A percentile compares a stretch with the other conserved stretches of the same genome.
Conservation (phyloP, 2,888 invertebrate species). For the Campopleginae sp. region DNA sequence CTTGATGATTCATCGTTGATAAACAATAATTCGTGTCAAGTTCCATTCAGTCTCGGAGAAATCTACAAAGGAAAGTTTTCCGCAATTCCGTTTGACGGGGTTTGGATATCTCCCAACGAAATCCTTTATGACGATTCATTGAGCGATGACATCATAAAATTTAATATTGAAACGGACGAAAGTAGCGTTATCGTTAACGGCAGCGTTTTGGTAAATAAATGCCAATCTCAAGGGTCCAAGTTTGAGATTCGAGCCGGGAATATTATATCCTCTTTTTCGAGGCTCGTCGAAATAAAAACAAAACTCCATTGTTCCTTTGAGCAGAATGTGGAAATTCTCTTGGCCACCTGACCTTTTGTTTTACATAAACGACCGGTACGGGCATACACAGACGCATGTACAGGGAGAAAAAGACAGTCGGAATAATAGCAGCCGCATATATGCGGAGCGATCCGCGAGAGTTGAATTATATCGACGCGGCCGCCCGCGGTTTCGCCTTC, state of each 20-base stretch:
- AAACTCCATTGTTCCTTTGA: constrained; percentile 33
- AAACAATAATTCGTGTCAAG: constrained; percentile 21
- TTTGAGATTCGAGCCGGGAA: constrained; percentile 11
- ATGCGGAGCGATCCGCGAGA: too few species aligned
- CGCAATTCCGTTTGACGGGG: constrained; percentile 82
- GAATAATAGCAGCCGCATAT: too few species aligned
- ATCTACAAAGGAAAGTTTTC: constrained; percentile 79
- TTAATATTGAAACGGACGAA: constrained; percentile 75
- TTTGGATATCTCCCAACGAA: constrained; percentile 84
- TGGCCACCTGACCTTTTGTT: constrained; percentile 31
- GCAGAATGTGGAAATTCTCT: constrained; percentile 33
- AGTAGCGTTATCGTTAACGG: constrained; percentile 69
- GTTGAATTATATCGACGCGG: constrained; percentile 52
- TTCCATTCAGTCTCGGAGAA: constrained; percentile 82
- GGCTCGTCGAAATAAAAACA: constrained; percentile 8
- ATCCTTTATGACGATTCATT: constrained; percentile 77
- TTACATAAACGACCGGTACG: neutral
- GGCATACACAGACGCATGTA: neutral
- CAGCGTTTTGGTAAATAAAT: constrained; percentile 68
- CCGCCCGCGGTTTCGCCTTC: constrained; percentile 33
- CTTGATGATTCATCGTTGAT: too few species aligned
- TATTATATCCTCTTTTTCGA: too few species aligned
- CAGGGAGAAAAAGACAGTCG: constrained; percentile 10
- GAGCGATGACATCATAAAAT: constrained; percentile 74
- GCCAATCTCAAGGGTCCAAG: neutral